A percentile compares a stretch with the other conserved stretches of the same genome.
Conservation (phyloP, 30 jellyfish, hydroid and myxozoan species). For the Calvadosia cruxmelitensis region DNA sequence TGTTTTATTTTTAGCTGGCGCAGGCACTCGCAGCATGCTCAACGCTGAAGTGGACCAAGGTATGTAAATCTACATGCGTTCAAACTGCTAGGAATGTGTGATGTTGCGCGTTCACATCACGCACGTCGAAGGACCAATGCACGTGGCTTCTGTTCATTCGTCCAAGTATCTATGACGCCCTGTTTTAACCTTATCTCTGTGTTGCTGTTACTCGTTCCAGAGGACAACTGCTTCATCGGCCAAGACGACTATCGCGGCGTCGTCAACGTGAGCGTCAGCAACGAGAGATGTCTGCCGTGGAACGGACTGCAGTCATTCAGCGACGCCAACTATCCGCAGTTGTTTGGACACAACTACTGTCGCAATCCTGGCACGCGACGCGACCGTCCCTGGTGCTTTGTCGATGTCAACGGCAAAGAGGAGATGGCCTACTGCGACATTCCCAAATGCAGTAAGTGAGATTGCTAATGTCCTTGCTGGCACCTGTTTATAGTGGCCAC, state of each 20-base stretch:
- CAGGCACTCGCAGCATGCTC: not conserved
- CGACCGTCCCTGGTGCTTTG: slow-evolving; percentile 85
- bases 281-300: slow-evolving; percentile 43
- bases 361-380: slow-evolving; percentile 54
- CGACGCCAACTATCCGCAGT: slow-evolving; percentile 25
- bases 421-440: slow-evolving; percentile 50
- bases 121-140: too few species aligned
- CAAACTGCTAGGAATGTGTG: too few species aligned
- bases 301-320: slow-evolving; percentile 13
- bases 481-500: not conserved
- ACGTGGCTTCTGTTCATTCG: too few species aligned
- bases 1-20: not conserved
- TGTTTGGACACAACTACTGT: slow-evolving; percentile 71
- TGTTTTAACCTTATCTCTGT: too few species aligned
- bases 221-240: slow-evolving; percentile 71
- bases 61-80: too few species aligned
- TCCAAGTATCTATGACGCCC: too few species aligned
- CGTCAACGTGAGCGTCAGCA: slow-evolving; percentile 31
- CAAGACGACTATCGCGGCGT: slow-evolving; percentile 69
- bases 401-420: slow-evolving; percentile 33
- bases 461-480: not conserved
- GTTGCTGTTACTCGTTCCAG: slow-evolving; percentile 20
- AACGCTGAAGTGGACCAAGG: not conserved
- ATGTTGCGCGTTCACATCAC: too few species aligned
- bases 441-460: slow-evolving; percentile 67